Conservation (phyloP, 2,113 vertebrate genomes). For the Saimiri boliviensis region DNA sequence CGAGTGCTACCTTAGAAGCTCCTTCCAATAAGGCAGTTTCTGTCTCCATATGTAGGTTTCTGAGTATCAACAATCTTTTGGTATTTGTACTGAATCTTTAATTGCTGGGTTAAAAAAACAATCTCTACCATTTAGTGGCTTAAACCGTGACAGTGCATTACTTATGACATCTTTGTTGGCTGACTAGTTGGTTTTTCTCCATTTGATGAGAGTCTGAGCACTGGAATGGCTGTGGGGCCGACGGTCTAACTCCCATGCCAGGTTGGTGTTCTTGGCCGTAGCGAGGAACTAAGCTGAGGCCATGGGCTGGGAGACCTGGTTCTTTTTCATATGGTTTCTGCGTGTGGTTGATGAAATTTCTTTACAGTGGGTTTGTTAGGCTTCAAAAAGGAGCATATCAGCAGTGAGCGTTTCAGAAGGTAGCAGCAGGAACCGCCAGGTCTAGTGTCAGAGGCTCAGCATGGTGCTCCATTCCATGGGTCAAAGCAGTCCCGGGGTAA, state of each 20-base stretch:
- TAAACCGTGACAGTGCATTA: not conserved
- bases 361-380: not conserved
- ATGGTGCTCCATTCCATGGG: not conserved
- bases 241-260: fast-evolving
- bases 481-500: not conserved
- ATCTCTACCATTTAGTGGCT: not conserved
- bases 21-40: not conserved
- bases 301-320: not conserved
- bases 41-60: not conserved
- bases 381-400: not conserved
- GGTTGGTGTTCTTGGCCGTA: not conserved
- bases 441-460: not conserved
- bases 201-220: not conserved
- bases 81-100: not conserved
- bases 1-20: no score
- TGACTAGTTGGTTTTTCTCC: not conserved
- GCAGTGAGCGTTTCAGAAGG: not conserved
- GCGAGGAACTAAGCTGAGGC: not conserved
- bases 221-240: not conserved
- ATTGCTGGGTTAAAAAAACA: not conserved
- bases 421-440: not conserved
- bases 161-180: not conserved
- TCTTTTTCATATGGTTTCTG: not conserved
- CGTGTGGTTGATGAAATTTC: not conserved
- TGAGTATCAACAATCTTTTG: no score